A percentile compares a stretch with the other conserved stretches of the same genome.
These are phyloP conservation scores for Poecilia picta DNA, from an alignment of 2,797 vertebrate genomes.

Conservation along the genomic window DNA sequence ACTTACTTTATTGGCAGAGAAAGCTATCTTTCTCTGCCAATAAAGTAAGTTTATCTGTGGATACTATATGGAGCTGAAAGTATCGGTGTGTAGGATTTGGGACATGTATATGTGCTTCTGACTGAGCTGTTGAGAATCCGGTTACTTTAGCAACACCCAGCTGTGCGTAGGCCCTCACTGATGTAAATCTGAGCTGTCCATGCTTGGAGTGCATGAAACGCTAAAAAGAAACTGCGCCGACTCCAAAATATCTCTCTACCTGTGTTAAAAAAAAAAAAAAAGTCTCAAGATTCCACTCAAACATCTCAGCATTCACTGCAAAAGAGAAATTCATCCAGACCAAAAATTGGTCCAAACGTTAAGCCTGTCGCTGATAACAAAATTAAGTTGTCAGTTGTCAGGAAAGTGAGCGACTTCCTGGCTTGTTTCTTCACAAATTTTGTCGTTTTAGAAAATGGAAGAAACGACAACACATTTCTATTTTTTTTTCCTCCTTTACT, in stretches of 20 bases:
- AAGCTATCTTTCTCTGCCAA: background rate
- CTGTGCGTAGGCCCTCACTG: background rate
- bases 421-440: background rate
- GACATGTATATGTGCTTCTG: background rate
- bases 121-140: background rate
- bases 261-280: background rate
- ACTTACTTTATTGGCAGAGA: background rate
- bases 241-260: background rate
- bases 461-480: background rate
- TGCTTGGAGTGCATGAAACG: background rate
- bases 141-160: background rate
- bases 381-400: background rate
- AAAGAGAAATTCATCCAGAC: background rate
- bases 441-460: background rate
- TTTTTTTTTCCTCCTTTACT: background rate
- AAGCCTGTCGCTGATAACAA: background rate
- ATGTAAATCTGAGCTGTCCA: background rate
- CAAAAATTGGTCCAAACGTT: background rate
- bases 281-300: background rate
- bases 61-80: background rate
- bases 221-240: background rate
- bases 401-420: background rate
- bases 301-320: background rate
- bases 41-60: no score
- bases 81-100: background rate